phyloP scores from a whole-genome alignment of 2,888 invertebrate species.

The Drosophila meridionalis region DNA sequence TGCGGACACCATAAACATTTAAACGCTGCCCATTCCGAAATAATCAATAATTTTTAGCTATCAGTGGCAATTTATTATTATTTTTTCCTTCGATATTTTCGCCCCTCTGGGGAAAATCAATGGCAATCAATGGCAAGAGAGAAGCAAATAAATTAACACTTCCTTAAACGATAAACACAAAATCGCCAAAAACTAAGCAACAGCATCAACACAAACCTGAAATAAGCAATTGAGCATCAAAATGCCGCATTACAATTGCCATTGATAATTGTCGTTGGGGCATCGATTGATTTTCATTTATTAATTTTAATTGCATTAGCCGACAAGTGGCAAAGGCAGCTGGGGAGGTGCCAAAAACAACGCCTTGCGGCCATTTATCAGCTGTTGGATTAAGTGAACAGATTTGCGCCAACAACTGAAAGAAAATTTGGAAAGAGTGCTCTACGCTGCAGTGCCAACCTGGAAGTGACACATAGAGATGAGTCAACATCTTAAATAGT shows the following conservation, averaged over 20 bases:
- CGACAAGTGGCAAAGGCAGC: constrained; percentile 35
- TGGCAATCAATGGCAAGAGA: constrained; percentile 48
- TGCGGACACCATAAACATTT: constrained; percentile 73
- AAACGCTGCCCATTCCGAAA: constrained; percentile 80
- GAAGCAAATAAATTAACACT: constrained; percentile 80
- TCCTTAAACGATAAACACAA: constrained; percentile 79
- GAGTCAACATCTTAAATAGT: not conserved
- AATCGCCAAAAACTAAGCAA: constrained; percentile 23
- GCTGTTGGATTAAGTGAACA: constrained; percentile 42
- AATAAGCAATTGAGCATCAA: constrained; percentile 56
- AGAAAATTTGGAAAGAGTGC: not conserved
- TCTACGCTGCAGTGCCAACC: not conserved
- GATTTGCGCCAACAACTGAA: constrained; percentile 23
- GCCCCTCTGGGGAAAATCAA: constrained; percentile 28
- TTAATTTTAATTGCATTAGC: constrained; percentile 73
- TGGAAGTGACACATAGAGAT: not conserved
- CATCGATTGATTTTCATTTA: constrained; percentile 70
- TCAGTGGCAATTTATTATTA: constrained; percentile 77
- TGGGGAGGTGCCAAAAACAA: constrained; percentile 38
- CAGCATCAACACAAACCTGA: constrained; percentile 14
- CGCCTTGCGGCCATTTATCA: constrained; percentile 48
- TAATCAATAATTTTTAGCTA: constrained; percentile 81
- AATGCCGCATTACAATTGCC: constrained; percentile 57
- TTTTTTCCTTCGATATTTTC: constrained; percentile 31
- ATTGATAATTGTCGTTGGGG: constrained; percentile 48